Evolutionary conservation across 2,797 vertebrate species (phyloP).

Genomic region (Erpetoichthys calabaricus): DNA sequence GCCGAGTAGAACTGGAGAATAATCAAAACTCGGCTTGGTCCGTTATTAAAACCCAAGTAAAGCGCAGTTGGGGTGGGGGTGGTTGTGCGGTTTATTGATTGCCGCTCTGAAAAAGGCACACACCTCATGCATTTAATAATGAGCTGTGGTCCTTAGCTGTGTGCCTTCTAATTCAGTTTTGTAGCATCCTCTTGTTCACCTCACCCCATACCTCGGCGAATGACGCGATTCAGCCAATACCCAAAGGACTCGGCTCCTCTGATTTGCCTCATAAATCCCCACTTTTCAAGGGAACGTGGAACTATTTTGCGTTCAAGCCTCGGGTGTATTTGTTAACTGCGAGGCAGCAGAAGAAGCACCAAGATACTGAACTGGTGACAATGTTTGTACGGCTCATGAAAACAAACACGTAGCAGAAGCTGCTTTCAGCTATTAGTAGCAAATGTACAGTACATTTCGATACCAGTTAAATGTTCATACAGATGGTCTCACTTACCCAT

Average conservation of each 20-base stretch:
- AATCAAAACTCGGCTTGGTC: not conserved
- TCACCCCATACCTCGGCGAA: slow-evolving; percentile 44
- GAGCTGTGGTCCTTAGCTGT: not conserved
- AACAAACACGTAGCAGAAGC: no score
- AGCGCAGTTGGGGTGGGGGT: not conserved
- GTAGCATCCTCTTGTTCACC: slow-evolving; percentile 28
- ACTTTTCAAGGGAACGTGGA: not conserved
- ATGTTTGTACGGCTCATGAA: no score
- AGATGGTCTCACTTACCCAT: no score
- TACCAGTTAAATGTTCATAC: no score
- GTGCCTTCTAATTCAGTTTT: not conserved
- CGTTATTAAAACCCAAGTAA: not conserved
- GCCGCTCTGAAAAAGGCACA: slow-evolving; percentile 22
- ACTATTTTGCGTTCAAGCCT: not conserved
- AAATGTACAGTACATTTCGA: no score
- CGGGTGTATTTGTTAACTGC: no score
- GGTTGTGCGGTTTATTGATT: not conserved
- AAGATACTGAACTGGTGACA: no score
- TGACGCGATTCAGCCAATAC: slow-evolving; percentile 56
- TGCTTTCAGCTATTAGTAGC: no score
- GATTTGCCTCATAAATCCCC: not conserved
- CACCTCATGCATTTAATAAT: slow-evolving; percentile 8
- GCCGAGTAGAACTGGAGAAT: no score
- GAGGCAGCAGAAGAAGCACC: no score
- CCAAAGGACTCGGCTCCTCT: slow-evolving; percentile 29